phyloP scores from a whole-genome alignment of 2,888 invertebrate species.

The Pristionchus arcanus region DNA sequence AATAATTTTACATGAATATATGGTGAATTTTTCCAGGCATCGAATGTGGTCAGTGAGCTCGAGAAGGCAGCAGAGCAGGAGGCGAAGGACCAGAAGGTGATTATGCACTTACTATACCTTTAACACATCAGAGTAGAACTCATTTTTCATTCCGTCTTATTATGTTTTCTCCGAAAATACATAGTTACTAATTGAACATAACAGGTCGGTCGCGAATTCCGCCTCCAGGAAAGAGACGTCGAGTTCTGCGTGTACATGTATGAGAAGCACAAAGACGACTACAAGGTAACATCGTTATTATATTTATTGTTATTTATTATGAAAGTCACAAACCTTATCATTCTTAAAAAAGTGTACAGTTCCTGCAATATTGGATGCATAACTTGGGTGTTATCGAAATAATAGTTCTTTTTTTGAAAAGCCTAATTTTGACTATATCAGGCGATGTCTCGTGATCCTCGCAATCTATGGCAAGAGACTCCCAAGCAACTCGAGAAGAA shows the following conservation, averaged over 20 bases:
- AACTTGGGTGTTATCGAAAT: not conserved
- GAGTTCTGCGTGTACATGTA: slow-evolving; percentile 74
- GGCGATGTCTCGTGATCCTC: slow-evolving; percentile 53
- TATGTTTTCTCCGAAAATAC: not conserved
- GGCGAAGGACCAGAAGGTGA: slow-evolving; percentile 49
- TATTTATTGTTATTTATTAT: not conserved
- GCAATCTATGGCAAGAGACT: slow-evolving; percentile 53
- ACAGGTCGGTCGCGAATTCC: slow-evolving; percentile 59
- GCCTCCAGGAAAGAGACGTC: slow-evolving; percentile 68
- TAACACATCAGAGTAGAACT: too few species aligned
- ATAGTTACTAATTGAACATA: not conserved
- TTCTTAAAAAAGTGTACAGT: too few species aligned
- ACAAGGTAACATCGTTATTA: slow-evolving; percentile 61
- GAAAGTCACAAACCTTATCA: not conserved
- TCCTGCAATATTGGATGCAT: too few species aligned
- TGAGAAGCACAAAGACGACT: slow-evolving; percentile 72
- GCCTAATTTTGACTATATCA: not conserved
- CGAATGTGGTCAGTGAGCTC: slow-evolving; percentile 60
- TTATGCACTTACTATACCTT: not conserved
- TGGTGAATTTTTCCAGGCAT: slow-evolving; percentile 56
- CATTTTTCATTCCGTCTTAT: too few species aligned
- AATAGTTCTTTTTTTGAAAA: not conserved
- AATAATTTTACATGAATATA: not conserved
- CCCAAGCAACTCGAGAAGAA: slow-evolving; percentile 55
- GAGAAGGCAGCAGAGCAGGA: slow-evolving; percentile 63